Evolutionary conservation across 2,113 vertebrate genomes (phyloP), one percentile per base, ranked within the genome.

Genomic region (Gymnogyps californianus): DNA sequence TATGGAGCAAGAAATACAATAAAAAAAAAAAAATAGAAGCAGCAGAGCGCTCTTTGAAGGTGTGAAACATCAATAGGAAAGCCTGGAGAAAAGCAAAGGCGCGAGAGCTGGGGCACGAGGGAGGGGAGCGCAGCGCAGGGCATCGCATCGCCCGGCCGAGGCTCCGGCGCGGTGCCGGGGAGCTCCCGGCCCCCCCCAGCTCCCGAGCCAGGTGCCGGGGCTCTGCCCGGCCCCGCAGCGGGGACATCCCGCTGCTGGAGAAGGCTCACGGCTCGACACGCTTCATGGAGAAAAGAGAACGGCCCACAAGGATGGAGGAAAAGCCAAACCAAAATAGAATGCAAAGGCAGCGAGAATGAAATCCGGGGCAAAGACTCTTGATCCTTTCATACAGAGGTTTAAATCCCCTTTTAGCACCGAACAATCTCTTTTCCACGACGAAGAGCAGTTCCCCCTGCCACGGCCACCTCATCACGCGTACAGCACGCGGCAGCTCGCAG

Each of bases 1-100:
- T 90, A 87, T 38, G 67, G 86, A 94, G 86, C 91, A 91, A 77
- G 76, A 96, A 96, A 92, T 83, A 90, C 76, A 95, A 94, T 86
- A 18, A 16, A 40, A 61, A 26, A 15, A 24, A 75, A 71, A 74
- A 58, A 77, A 38, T 21, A 15, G 21, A n/a, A 70, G 67, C 55
- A 64, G 74, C 72, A 62, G 54, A 81, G 47, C 42, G 12, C 11
- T 32, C 82, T 88, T 78, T 96, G 87, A 85, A 94, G 87, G 87
- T 65, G 70, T 61, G 84, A 84, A 87, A 64, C 34, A 13, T 89
- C 87, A 88, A 31, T 26, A 54, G 81, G 66, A 72, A 89, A 80
- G 76, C 79, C 67, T 66, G 78, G 55, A 90, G 80, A 82, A 88
- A 88, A 78, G 55, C 32, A 19, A 51, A 47, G n/a, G 61, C 22